phyloP scores from a whole-genome alignment of 2,113 vertebrate genomes.

The Lepidothrix coronata region DNA sequence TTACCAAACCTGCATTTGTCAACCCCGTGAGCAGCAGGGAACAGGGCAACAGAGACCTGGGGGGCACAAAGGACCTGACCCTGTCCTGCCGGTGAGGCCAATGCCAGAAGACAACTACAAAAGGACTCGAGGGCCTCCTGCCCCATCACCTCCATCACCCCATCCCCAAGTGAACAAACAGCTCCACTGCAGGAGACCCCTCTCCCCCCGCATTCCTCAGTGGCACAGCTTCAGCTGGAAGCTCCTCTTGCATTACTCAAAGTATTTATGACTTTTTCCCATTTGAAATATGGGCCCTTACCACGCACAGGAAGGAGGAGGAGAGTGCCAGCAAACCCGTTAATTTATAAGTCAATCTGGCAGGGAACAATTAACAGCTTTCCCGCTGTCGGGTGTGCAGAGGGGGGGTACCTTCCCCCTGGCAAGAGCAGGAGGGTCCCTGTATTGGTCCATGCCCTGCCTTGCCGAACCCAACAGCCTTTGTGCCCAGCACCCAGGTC shows the following conservation, averaged over 20 bases:
- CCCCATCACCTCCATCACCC: not conserved
- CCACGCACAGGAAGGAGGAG: constrained; percentile 56
- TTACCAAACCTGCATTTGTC: not conserved
- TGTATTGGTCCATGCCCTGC: rapidly evolving
- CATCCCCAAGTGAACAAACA: rapidly evolving
- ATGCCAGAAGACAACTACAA: not conserved
- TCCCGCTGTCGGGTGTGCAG: not conserved
- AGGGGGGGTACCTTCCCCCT: not conserved
- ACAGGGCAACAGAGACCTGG: not conserved
- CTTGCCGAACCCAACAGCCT: rapidly evolving
- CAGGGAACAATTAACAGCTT: constrained; percentile 62
- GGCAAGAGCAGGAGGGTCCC: not conserved
- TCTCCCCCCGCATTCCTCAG: not conserved
- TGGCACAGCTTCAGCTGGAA: constrained; percentile 28
- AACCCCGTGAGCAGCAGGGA: not conserved
- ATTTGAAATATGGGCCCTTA: constrained; percentile 30
- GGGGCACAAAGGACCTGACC: not conserved
- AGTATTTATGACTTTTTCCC: constrained; percentile 42
- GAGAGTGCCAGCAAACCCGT: constrained; percentile 48
- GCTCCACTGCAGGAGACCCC: not conserved
- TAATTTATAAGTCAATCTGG: constrained; percentile 65
- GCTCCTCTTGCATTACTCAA: constrained; percentile 17
- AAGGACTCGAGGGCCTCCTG: rapidly evolving
- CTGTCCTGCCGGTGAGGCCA: rapidly evolving
- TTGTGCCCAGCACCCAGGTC: rapidly evolving